Conservation (phyloP, 2,888 invertebrate genomes). For the Protophormia terraenovae region DNA sequence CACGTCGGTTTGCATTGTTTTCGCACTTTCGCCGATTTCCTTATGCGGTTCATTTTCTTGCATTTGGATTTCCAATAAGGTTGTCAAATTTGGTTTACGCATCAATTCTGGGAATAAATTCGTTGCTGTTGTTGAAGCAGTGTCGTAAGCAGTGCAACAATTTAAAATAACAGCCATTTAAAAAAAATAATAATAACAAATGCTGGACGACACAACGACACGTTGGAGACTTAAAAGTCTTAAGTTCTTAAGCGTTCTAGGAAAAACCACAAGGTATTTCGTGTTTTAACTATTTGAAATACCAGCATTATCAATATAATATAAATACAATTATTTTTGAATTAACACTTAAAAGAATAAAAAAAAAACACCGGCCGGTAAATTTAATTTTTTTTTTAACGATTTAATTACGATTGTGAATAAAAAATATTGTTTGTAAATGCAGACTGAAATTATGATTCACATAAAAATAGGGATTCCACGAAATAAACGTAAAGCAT, state of each 20-base stretch:
- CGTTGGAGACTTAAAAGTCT: background rate
- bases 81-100: constrained; percentile 15
- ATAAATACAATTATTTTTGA: background rate
- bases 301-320: constrained; percentile 30
- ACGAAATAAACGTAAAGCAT: constrained; percentile 52
- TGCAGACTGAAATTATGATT: constrained; percentile 45
- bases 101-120: constrained; percentile 32
- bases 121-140: constrained; percentile 10
- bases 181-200: background rate
- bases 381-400: background rate
- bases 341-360: background rate
- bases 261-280: constrained; percentile 28
- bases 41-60: constrained; percentile 37
- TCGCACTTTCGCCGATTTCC: constrained; percentile 6
- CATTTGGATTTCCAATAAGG: constrained; percentile 29
- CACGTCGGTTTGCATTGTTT: constrained; percentile 49
- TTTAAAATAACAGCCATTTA: constrained; percentile 54
- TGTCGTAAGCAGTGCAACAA: constrained; percentile 28
- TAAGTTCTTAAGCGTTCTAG: constrained; percentile 29
- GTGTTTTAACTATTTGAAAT: constrained; percentile 18
- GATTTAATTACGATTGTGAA: constrained; percentile 3
- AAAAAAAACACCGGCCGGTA: background rate
- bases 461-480: constrained; percentile 56
- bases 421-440: constrained; percentile 13
- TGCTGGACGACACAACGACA: background rate